Percentiles rank a stretch among this genome's conserved stretches.
These are phyloP conservation scores for Leptinotarsa rubiginosa DNA, from an alignment of 2,888 invertebrate genomes.

Conservation along the genomic window DNA sequence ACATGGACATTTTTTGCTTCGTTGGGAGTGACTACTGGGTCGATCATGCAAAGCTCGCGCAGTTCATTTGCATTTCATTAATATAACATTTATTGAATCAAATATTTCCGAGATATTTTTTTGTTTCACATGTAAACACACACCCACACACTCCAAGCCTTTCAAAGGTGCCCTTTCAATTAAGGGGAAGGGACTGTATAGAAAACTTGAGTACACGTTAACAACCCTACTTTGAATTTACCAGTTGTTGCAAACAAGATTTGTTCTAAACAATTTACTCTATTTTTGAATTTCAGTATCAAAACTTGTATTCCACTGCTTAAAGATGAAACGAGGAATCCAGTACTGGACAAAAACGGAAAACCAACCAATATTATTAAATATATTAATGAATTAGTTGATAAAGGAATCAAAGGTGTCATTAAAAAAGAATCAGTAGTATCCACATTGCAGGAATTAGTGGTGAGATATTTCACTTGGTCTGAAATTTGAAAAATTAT, in stretches of 20 bases:
- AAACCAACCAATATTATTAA: conserved; percentile 77
- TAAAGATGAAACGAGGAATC: conserved; percentile 74
- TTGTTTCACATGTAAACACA: background rate
- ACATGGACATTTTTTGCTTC: background rate
- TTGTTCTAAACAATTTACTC: conserved; percentile 2
- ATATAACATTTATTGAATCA: background rate
- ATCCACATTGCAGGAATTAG: conserved; percentile 78
- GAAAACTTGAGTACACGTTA: background rate
- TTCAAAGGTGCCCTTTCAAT: too few relatives aligned
- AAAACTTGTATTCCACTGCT: conserved; percentile 75
- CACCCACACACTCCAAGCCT: too few relatives aligned
- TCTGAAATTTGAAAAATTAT: background rate
- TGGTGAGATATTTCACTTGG: conserved; percentile 70
- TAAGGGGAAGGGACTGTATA: background rate
- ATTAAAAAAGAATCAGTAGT: conserved; percentile 84
- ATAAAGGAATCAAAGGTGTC: conserved; percentile 80
- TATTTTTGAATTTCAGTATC: conserved; percentile 68
- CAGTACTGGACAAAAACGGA: conserved; percentile 73
- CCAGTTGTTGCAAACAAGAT: background rate
- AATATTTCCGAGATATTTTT: background rate
- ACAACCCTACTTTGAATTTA: background rate
- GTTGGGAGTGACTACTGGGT: conserved; percentile 9
- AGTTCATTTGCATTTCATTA: background rate
- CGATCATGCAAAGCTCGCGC: background rate
- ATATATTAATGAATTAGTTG: conserved; percentile 83